Evolutionary conservation across 2,113 vertebrate species (phyloP).

Genomic region (Eudyptes chrysolophus): DNA sequence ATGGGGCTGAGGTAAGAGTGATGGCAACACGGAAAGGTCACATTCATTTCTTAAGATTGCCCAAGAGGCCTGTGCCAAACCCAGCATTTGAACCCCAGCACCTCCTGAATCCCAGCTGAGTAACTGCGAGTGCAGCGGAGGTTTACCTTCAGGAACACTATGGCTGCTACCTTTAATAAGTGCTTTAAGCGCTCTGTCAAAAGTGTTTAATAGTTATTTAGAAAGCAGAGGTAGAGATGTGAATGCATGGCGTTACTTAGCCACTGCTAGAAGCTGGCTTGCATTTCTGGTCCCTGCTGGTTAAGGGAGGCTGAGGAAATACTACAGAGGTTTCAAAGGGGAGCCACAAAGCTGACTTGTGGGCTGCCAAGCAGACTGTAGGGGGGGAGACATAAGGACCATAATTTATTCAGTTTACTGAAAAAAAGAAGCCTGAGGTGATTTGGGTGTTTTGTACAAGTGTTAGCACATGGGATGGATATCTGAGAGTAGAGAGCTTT

Average conservation of each 20-base stretch:
- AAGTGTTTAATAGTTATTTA: background rate
- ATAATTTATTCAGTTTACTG: background rate
- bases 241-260: rapidly evolving
- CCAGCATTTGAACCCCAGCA: rapidly evolving
- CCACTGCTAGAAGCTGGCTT: background rate
- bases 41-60: background rate
- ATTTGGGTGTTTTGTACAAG: background rate
- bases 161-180: background rate
- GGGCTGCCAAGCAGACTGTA: background rate
- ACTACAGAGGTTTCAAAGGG: background rate
- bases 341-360: background rate
- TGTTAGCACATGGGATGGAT: background rate
- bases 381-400: background rate
- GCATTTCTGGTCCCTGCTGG: background rate
- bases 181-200: background rate
- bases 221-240: background rate
- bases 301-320: background rate
- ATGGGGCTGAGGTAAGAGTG: background rate
- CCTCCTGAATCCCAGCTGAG: background rate
- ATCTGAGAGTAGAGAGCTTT: background rate
- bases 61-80: background rate
- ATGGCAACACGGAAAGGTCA: background rate
- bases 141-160: background rate
- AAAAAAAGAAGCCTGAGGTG: background rate
- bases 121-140: background rate